phyloP scores from a whole-genome alignment of 1,140 invertebrate species.

The Euborellia annulipes region DNA sequence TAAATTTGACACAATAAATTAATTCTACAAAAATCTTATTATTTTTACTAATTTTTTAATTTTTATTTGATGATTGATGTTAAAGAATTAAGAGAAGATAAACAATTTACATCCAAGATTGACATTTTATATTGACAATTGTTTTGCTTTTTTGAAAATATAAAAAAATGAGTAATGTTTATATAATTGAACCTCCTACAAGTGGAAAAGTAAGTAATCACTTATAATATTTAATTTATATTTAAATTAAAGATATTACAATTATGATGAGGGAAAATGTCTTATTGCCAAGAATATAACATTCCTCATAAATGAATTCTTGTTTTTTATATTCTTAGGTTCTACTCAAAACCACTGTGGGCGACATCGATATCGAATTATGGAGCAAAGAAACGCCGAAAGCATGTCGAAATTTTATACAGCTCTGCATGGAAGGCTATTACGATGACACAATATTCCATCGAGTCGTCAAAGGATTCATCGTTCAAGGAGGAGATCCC shows the following conservation, averaged over 20 bases:
- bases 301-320: too few species aligned
- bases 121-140: too few species aligned
- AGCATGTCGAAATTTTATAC: constrained; percentile 92
- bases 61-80: too few species aligned
- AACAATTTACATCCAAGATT: too few species aligned
- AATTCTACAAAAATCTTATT: too few species aligned
- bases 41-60: too few species aligned
- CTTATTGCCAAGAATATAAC: too few species aligned
- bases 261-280: too few species aligned
- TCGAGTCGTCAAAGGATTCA: constrained; percentile 78
- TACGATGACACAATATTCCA: constrained; percentile 90
- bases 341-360: constrained; percentile 76
- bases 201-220: constrained; percentile 78
- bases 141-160: too few species aligned
- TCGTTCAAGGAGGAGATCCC: constrained; percentile 93
- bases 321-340: too few species aligned
- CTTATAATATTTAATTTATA: background rate
- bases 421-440: constrained; percentile 93
- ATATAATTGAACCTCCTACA: constrained; percentile 91
- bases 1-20: too few species aligned
- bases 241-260: background rate
- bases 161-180: constrained; percentile 76
- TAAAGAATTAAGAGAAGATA: too few species aligned
- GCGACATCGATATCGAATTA: constrained; percentile 95
- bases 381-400: constrained; percentile 95